These are phyloP conservation scores for Falco novaeseelandiae DNA, from an alignment of 2,797 vertebrate genomes.

Conservation along the genomic window DNA sequence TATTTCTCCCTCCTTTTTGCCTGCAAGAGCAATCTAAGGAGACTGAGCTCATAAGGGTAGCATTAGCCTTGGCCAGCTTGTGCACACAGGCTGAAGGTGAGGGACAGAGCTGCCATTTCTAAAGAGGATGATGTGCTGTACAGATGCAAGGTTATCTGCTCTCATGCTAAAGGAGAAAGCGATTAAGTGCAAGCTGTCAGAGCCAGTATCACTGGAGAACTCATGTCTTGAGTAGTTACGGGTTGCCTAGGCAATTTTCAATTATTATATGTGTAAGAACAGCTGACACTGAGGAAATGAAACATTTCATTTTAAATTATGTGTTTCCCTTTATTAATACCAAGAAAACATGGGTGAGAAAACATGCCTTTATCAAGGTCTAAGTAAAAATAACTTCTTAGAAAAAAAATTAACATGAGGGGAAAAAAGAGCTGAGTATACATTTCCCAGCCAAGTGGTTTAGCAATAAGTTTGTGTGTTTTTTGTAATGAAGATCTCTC, in stretches of 20 bases:
- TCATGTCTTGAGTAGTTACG: neutral
- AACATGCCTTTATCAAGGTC: neutral
- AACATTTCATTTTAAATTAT: neutral
- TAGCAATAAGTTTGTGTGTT: neutral
- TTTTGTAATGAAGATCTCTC: neutral
- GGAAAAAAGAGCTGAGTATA: neutral
- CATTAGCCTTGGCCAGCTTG: neutral
- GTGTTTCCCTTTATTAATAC: neutral
- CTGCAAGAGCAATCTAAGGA: neutral
- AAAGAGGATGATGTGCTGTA: fast-evolving
- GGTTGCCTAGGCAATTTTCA: conserved; percentile 48
- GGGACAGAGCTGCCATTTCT: neutral
- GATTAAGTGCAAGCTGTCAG: neutral
- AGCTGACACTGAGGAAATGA: neutral
- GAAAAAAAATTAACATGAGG: neutral
- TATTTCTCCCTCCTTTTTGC: neutral
- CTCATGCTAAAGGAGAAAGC: neutral
- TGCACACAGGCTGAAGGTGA: neutral
- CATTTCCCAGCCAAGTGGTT: neutral
- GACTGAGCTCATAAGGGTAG: neutral
- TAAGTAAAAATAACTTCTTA: neutral
- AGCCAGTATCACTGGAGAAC: neutral
- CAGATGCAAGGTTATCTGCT: neutral
- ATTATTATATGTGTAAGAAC: neutral
- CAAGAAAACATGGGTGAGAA: neutral